phyloP scores from a whole-genome alignment of 2,888 invertebrate species.

The Lathronympha strigana region DNA sequence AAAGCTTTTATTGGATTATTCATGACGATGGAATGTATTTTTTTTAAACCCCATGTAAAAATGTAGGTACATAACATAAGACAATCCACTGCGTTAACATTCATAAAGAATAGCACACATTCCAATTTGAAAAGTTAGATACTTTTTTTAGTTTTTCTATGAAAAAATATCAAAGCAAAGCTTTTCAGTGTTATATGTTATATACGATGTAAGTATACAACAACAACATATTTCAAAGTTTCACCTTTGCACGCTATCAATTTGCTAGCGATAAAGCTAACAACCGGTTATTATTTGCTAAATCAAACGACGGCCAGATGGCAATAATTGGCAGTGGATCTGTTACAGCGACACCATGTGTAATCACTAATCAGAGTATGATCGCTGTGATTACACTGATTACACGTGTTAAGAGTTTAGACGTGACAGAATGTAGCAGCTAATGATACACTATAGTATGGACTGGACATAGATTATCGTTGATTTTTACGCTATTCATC shows the following conservation, averaged over 20 bases:
- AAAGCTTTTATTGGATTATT: too few species aligned
- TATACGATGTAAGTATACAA: neutral
- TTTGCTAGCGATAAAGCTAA: conserved; percentile 31
- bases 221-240: conserved; percentile 6
- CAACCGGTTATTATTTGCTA: conserved; percentile 25
- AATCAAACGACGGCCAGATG: conserved; percentile 30
- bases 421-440: conserved; percentile 14
- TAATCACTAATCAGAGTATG: conserved; percentile 3
- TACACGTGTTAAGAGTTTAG: conserved; percentile 15
- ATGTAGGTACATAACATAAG: too few species aligned
- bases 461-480: neutral
- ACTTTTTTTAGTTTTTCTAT: neutral
- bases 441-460: neutral
- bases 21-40: too few species aligned
- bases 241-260: conserved; percentile 24
- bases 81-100: too few species aligned
- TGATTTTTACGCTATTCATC: neutral
- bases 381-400: conserved; percentile 22
- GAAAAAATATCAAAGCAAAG: neutral
- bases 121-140: neutral
- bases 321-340: conserved; percentile 25
- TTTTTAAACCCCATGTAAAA: too few species aligned
- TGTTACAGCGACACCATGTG: conserved; percentile 28
- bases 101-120: too few species aligned
- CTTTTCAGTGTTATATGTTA: too few species aligned